These are phyloP conservation scores for Sclerurus mexicanus DNA, from an alignment of 2,113 vertebrate species.

Conservation along the genomic window DNA sequence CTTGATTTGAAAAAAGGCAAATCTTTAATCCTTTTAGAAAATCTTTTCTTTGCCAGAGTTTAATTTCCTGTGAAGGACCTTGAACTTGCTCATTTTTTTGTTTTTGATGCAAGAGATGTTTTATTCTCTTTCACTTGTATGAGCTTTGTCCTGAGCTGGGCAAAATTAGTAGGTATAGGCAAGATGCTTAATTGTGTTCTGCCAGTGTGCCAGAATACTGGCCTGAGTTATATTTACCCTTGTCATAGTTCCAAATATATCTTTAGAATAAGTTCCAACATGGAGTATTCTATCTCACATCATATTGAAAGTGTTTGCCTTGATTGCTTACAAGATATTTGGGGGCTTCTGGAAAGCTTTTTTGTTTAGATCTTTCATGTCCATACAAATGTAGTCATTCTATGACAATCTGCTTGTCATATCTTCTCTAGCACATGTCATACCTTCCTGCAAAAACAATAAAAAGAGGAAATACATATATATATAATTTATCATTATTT, in stretches of 20 bases:
- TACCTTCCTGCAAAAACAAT: neutral
- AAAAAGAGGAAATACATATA: neutral
- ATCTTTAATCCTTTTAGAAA: neutral
- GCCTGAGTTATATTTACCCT: neutral
- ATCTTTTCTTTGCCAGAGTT: neutral
- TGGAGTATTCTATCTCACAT: neutral
- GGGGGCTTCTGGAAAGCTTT: neutral
- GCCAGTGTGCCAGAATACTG: neutral
- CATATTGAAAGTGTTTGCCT: neutral
- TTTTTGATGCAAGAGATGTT: neutral
- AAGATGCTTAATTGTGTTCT: neutral
- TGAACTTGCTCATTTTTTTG: neutral
- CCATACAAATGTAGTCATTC: neutral
- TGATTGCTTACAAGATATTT: neutral
- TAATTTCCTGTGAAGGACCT: neutral
- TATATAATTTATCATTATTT: neutral
- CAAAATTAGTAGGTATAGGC: neutral
- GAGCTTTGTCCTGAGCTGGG: neutral
- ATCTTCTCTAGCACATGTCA: neutral
- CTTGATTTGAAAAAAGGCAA: neutral
- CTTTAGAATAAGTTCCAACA: neutral
- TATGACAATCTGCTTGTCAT: neutral
- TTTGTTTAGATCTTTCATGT: neutral
- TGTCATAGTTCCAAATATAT: neutral
- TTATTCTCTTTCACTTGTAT: neutral